phyloP scores from a whole-genome alignment of 1,140 invertebrate species.

The Camponotus pennsylvanicus region DNA sequence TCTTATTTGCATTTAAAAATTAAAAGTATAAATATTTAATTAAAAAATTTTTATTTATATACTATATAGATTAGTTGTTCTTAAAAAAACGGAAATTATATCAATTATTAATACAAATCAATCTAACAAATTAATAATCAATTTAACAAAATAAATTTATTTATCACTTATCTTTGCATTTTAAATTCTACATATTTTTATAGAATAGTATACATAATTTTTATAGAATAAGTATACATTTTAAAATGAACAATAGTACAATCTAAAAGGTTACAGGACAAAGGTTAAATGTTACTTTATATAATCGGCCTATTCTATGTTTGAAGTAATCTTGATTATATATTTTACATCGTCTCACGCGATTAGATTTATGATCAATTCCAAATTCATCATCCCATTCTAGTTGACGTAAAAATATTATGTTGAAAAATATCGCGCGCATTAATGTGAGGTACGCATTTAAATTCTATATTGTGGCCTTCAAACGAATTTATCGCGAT shows the following conservation, averaged over 20 bases:
- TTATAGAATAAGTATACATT: not conserved
- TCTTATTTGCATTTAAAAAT: too few relatives aligned
- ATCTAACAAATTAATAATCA: not conserved
- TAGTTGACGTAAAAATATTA: conserved; percentile 8
- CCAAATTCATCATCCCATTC: not conserved
- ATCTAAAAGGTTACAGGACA: not conserved
- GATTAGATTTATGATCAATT: not conserved
- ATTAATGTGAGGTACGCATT: conserved; percentile 3
- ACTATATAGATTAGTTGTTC: too few relatives aligned
- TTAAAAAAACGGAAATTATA: not conserved
- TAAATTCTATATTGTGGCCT: conserved; percentile 23
- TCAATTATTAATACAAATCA: not conserved
- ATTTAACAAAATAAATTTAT: not conserved
- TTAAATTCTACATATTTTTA: not conserved
- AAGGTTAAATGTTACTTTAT: not conserved
- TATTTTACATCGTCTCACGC: not conserved
- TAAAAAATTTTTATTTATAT: too few relatives aligned
- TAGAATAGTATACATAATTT: not conserved
- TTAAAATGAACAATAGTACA: too few relatives aligned
- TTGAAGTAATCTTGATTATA: conserved; percentile 2
- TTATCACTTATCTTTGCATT: not conserved
- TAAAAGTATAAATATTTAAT: too few relatives aligned
- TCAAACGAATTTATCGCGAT: conserved; percentile 13
- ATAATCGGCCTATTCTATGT: not conserved
- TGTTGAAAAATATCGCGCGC: not conserved